Conservation (phyloP, 2,888 invertebrate species). For the Epinotia bilunana region DNA sequence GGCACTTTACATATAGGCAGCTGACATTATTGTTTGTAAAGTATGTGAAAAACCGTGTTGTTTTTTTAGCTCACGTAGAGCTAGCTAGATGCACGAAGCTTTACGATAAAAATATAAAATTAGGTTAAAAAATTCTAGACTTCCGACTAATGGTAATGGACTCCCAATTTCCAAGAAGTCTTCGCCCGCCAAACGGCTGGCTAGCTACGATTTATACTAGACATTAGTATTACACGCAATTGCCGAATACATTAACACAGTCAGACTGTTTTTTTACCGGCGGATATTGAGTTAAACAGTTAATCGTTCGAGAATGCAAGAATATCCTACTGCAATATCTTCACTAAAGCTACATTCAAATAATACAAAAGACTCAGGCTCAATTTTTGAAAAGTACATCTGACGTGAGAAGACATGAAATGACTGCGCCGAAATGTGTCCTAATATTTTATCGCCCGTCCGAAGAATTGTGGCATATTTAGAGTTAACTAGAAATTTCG, state of each 20-base stretch:
- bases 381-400: no score
- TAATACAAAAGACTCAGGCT: no score
- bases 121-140: conserved; percentile 26
- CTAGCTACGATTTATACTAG: conserved; percentile 11
- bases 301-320: not conserved
- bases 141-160: conserved; percentile 27
- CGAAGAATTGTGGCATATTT: not conserved
- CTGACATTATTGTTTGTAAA: no score
- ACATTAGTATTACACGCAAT: conserved; percentile 30
- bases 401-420: not conserved
- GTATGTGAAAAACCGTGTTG: no score
- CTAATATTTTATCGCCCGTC: not conserved
- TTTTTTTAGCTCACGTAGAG: no score
- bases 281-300: not conserved
- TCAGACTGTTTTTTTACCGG: not conserved
- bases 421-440: not conserved
- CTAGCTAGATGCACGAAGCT: not conserved
- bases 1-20: no score
- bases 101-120: conserved; percentile 20
- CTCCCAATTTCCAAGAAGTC: conserved; percentile 34
- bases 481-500: not conserved
- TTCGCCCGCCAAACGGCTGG: conserved; percentile 23
- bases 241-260: conserved; percentile 16
- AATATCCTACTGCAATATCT: not conserved
- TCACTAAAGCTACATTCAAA: no score